These are phyloP conservation scores for Holacanthella duospinosa DNA, from an alignment of 2,888 invertebrate genomes.

Conservation along the genomic window DNA sequence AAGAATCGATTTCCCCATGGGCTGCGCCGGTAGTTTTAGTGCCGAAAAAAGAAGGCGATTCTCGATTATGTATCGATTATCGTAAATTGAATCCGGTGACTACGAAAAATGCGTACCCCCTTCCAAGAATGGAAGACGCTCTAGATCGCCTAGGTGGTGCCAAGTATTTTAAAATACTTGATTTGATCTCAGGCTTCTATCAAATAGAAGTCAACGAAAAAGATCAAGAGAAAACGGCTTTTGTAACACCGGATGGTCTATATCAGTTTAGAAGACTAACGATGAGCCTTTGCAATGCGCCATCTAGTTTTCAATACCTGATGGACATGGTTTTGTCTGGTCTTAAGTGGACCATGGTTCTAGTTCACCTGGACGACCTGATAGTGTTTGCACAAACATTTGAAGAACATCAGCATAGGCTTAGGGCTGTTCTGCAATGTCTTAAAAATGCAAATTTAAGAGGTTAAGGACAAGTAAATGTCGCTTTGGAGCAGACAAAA, in stretches of 20 bases:
- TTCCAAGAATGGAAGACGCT: conserved; percentile 41
- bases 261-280: conserved; percentile 38
- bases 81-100: conserved; percentile 38
- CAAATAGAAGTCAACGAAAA: conserved; percentile 39
- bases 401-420: not conserved
- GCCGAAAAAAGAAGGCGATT: conserved; percentile 38
- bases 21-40: conserved; percentile 40
- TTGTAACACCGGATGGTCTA: conserved; percentile 41
- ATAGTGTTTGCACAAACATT: too few species aligned
- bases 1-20: conserved; percentile 39
- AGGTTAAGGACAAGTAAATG: conserved; percentile 39
- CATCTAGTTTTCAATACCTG: conserved; percentile 40
- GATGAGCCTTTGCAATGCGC: not conserved
- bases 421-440: not conserved
- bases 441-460: too few species aligned
- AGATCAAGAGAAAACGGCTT: conserved; percentile 39
- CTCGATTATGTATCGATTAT: conserved; percentile 38
- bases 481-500: conserved; percentile 31
- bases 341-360: conserved; percentile 1
- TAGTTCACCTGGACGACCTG: too few species aligned
- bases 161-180: too few species aligned
- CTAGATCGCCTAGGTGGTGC: conserved; percentile 38
- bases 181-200: too few species aligned
- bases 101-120: conserved; percentile 39
- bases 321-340: conserved; percentile 36